Percentiles rank a stretch among this genome's conserved stretches.
Evolutionary conservation across 1,140 invertebrate genomes (phyloP).

Genomic region (Telenomus remus): DNA sequence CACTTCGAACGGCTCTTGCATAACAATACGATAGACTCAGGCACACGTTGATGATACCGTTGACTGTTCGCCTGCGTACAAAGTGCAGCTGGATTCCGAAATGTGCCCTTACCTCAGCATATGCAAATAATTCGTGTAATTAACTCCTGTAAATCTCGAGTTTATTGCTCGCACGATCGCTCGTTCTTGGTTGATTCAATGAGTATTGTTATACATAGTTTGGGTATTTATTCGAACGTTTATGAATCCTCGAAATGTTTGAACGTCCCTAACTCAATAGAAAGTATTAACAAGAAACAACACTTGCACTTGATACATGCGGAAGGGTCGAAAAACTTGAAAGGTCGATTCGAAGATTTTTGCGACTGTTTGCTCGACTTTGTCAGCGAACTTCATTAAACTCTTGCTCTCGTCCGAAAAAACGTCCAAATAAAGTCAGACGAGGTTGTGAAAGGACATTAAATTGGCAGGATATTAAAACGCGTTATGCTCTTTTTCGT

Average conservation of each 20-base stretch:
- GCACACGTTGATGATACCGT: constrained; percentile 29
- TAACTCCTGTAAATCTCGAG: neutral
- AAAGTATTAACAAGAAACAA: no score
- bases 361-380: constrained; percentile 24
- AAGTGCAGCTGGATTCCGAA: constrained; percentile 19
- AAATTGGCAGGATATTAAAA: constrained; percentile 53
- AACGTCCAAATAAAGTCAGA: neutral
- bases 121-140: constrained; percentile 24
- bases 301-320: no score
- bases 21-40: constrained; percentile 34
- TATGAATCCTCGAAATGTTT: no score
- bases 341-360: constrained; percentile 19
- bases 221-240: no score
- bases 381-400: constrained; percentile 44
- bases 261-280: no score
- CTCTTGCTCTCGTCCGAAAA: constrained; percentile 12
- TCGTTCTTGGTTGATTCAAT: no score
- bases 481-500: constrained; percentile 10
- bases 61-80: constrained; percentile 18
- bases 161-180: no score
- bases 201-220: no score
- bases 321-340: no score
- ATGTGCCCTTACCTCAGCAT: constrained; percentile 22
- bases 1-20: constrained; percentile 31
- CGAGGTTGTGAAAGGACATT: neutral